These are phyloP conservation scores for Nannoperca australis DNA, from an alignment of 2,797 vertebrate genomes.

Conservation along the genomic window DNA sequence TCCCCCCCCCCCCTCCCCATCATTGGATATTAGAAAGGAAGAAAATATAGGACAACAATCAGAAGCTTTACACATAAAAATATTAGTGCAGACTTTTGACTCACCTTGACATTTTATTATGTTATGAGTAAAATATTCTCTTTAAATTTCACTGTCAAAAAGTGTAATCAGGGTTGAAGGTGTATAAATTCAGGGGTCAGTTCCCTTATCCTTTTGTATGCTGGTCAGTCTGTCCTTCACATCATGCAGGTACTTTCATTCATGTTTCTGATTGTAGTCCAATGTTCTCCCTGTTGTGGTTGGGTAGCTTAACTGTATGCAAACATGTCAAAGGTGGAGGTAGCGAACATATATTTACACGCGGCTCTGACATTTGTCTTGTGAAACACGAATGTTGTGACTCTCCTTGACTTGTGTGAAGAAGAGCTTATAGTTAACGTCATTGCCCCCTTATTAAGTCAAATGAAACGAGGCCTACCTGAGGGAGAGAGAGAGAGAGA, in stretches of 20 bases:
- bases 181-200: not conserved
- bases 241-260: constrained; percentile 4
- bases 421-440: constrained; percentile 51
- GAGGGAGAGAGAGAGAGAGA: constrained; percentile 44
- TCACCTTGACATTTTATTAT: not conserved
- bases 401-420: constrained; percentile 28
- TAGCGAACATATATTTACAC: constrained; percentile 1
- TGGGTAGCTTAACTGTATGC: not conserved
- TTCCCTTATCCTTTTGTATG: not conserved
- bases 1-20: not conserved
- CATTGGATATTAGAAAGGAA: not conserved
- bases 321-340: not conserved
- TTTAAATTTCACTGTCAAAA: constrained; percentile 8
- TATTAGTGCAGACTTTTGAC: not conserved
- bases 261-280: not conserved
- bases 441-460: constrained; percentile 47
- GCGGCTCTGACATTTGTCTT: not conserved
- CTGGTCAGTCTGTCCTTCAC: not conserved
- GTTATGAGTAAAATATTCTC: not conserved
- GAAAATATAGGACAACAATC: not conserved
- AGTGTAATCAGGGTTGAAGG: constrained; percentile 5
- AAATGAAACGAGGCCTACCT: constrained; percentile 61
- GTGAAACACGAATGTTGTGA: constrained; percentile 5
- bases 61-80: not conserved
- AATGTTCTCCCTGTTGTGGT: not conserved